Conservation (phyloP, 2,113 vertebrate species). For the Odontesthes bonariensis region DNA sequence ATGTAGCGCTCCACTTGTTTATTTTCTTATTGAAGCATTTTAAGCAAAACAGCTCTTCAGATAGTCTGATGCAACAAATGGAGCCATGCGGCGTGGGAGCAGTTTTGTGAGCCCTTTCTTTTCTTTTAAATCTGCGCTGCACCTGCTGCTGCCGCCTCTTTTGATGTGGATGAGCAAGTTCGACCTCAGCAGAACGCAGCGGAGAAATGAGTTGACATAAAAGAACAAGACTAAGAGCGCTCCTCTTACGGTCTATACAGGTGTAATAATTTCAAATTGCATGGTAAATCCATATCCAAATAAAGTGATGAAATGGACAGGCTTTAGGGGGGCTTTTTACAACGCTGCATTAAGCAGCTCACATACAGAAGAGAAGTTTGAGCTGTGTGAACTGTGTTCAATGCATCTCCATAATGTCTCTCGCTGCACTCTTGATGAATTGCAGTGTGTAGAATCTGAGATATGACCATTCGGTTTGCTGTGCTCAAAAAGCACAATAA, state of each 20-base stretch:
- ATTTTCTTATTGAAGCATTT: too few species aligned
- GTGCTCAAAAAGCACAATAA: background rate
- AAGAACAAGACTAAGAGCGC: background rate
- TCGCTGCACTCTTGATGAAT: conserved; percentile 2
- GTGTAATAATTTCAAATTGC: background rate
- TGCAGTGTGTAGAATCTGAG: conserved; percentile 1
- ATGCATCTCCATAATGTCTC: background rate
- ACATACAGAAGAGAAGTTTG: background rate
- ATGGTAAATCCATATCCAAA: background rate
- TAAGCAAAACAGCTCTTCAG: too few species aligned
- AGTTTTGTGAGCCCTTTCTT: too few species aligned
- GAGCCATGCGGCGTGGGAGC: too few species aligned
- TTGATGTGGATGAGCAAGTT: too few species aligned
- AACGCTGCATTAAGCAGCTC: background rate
- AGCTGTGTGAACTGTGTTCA: background rate
- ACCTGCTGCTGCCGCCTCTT: too few species aligned
- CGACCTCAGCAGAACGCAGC: too few species aligned
- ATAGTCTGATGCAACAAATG: too few species aligned
- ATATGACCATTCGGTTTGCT: background rate
- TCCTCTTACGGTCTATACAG: background rate
- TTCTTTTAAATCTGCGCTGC: too few species aligned
- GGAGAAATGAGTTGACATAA: too few species aligned
- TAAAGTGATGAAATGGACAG: too few species aligned
- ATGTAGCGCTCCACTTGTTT: too few species aligned
- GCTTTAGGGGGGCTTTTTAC: background rate